phyloP scores from a whole-genome alignment of 2,888 invertebrate genomes.

The Rhabditoides inermis region DNA sequence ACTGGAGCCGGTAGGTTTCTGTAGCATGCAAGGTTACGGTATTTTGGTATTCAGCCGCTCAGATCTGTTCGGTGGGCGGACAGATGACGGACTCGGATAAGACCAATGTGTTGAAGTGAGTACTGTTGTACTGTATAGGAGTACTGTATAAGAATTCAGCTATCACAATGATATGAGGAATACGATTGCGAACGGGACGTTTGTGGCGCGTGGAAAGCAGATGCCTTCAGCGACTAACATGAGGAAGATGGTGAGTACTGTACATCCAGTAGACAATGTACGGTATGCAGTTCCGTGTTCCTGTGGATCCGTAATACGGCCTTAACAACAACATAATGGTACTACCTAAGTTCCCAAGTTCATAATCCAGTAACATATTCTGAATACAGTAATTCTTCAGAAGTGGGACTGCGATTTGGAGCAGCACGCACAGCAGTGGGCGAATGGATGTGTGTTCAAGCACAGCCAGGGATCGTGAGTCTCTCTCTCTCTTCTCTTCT shows the following conservation, averaged over 20 bases:
- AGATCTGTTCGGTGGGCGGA: no score
- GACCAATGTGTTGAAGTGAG: neutral
- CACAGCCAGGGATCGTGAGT: neutral
- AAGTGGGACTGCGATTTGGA: conserved; percentile 4
- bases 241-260: conserved; percentile 1
- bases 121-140: neutral
- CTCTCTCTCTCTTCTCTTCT: neutral
- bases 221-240: conserved; percentile 1
- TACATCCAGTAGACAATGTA: neutral
- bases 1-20: no score
- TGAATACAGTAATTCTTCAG: no score
- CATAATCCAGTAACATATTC: no score
- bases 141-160: neutral
- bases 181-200: conserved; percentile 1
- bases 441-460: neutral
- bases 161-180: conserved; percentile 3
- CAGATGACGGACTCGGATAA: no score
- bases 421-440: conserved; percentile 1
- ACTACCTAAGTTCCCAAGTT: neutral
- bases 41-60: no score
- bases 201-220: neutral
- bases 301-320: no score
- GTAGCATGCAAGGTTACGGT: no score
- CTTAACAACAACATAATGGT: neutral
- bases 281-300: no score